Evolutionary conservation across 2,888 invertebrate species (phyloP), one percentile per base, ranked within the genome.

Genomic region (Stenodema calcarata): DNA sequence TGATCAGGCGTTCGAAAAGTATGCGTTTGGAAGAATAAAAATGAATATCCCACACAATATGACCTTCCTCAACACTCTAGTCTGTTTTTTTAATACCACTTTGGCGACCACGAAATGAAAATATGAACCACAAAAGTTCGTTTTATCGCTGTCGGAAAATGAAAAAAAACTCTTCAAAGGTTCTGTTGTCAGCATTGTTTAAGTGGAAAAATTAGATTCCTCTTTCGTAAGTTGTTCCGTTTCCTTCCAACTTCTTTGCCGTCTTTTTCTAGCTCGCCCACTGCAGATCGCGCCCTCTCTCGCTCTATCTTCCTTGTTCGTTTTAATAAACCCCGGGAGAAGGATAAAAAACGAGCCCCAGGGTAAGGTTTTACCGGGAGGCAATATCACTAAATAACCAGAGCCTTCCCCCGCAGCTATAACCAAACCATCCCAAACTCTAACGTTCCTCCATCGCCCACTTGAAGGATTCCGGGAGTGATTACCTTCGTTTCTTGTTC

Each of bases 301-400:
- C 11, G n/a, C 62, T 23, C 23, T 23, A 11, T 62, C 62, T 23
- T 23, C 18, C 62, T 62, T 23, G 27, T 78, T 44, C 78, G 78
- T 78, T 78, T 78, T 78, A 78, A 78, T 78, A 78, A 44, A 78
- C 78, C 44, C 78, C 42, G 42, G 42, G 44, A 42, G 78, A 23
- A 78, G 44, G 44, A 27, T 18, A 78, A 78, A 78, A 78, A 35
- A 42, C 78, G 62, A 23, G 62, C 9, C 18, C 12, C 23, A 11
- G 23, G 23, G 62, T 62, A 44, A 44, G 78, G 78, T 78, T 78
- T 78, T 44, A 78, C 78, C 44, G 78, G 27, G 78, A 78, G 78
- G 78, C 78, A 78, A 78, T 78, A 78, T 78, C 78, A 78, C 78
- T 78, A 78, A 78, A 78, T 78, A 78, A 78, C 78, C 42, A 42